Conservation (phyloP, 2,797 vertebrate genomes). For the Natrix natrix region DNA sequence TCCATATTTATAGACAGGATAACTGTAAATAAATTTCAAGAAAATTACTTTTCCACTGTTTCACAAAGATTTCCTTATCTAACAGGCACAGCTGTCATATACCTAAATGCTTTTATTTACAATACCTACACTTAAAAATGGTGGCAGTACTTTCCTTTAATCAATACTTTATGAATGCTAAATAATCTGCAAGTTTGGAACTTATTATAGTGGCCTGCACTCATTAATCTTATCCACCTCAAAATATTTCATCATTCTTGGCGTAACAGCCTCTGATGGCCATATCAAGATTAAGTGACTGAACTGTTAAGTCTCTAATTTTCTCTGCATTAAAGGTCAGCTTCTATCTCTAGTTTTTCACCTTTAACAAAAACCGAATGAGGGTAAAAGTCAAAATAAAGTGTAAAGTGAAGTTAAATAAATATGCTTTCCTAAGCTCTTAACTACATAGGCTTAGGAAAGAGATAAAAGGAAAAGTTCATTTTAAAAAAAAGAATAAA, state of each 20-base stretch:
- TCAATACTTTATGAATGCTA: conserved; percentile 50
- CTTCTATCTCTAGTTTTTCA: conserved; percentile 10
- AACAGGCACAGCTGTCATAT: conserved; percentile 65
- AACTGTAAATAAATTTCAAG: conserved; percentile 67
- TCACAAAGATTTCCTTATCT: conserved; percentile 69
- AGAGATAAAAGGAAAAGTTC: neutral
- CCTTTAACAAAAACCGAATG: neutral
- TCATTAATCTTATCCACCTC: conserved; percentile 42
- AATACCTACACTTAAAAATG: conserved; percentile 54
- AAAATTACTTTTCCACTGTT: conserved; percentile 67
- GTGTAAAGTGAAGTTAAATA: neutral
- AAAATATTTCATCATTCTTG: conserved; percentile 13
- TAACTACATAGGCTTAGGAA: neutral
- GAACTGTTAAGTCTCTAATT: conserved; percentile 8
- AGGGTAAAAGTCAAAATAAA: neutral
- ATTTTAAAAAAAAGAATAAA: neutral
- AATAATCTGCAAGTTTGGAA: conserved; percentile 39
- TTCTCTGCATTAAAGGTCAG: conserved; percentile 27
- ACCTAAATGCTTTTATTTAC: conserved; percentile 60
- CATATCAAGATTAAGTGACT: conserved; percentile 26
- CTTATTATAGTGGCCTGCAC: conserved; percentile 1
- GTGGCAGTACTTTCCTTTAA: conserved; percentile 51
- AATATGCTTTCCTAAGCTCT: neutral
- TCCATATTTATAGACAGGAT: conserved; percentile 42
- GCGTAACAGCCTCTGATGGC: neutral